These are phyloP conservation scores for Ascidia mentula DNA, from an alignment of 23 tunicate genomes.

Conservation along the genomic window DNA sequence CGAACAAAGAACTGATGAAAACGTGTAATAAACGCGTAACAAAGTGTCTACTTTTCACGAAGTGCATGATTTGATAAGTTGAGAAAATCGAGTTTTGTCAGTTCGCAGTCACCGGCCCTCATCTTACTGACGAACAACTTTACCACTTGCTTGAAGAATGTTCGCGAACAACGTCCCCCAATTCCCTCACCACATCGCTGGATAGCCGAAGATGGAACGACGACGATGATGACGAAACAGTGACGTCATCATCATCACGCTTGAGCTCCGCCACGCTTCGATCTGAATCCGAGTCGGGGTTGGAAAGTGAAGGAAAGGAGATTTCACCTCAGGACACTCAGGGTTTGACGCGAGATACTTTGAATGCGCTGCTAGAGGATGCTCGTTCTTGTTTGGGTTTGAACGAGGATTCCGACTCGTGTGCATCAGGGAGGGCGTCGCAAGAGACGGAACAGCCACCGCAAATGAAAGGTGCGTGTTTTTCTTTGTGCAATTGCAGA, in stretches of 20 bases:
- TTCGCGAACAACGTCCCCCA: slow-evolving; percentile 44
- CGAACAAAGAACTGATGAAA: too few relatives aligned
- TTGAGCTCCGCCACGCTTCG: neutral
- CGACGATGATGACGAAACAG: neutral
- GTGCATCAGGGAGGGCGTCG: too few relatives aligned
- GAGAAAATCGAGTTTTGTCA: too few relatives aligned
- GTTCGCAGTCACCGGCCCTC: slow-evolving; percentile 44
- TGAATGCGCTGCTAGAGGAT: neutral
- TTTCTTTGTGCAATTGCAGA: too few relatives aligned
- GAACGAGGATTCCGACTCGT: too few relatives aligned
- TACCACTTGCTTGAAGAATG: slow-evolving; percentile 69
- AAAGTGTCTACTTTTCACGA: too few relatives aligned
- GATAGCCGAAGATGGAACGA: neutral
- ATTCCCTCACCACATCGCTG: slow-evolving; percentile 38
- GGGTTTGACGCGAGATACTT: neutral
- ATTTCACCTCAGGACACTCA: neutral
- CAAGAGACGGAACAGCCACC: too few relatives aligned
- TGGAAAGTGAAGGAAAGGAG: neutral
- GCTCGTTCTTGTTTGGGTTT: neutral
- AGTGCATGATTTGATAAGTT: too few relatives aligned
- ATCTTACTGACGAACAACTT: slow-evolving; percentile 50
- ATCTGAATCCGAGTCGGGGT: neutral
- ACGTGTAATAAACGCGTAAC: too few relatives aligned
- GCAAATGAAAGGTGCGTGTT: too few relatives aligned
- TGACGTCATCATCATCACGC: neutral